Evolutionary conservation across 2,797 vertebrate genomes (phyloP).

Genomic region (Margarornis squamiger): DNA sequence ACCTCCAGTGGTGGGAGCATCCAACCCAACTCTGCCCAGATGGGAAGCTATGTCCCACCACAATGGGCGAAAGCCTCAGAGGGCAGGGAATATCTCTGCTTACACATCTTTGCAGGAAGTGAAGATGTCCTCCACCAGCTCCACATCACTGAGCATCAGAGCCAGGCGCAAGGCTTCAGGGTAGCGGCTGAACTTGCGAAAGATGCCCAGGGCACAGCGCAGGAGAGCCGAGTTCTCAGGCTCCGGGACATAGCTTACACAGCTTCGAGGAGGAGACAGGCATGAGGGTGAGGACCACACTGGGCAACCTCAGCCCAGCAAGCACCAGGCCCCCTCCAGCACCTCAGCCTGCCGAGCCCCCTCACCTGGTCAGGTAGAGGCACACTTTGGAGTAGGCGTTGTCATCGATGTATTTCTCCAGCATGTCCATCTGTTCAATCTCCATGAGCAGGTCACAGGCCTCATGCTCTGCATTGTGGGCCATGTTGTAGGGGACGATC

Average conservation of each 20-base stretch:
- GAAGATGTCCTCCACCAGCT: slow-evolving; percentile 97
- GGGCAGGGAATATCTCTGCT: background rate
- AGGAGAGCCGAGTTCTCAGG: slow-evolving; percentile 95
- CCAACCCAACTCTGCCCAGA: background rate
- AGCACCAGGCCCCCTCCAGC: background rate
- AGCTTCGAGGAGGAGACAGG: slow-evolving; percentile 75
- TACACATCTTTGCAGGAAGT: slow-evolving; percentile 99
- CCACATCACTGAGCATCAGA: slow-evolving; percentile 95
- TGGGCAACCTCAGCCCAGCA: accelerated
- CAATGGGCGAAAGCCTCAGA: accelerated
- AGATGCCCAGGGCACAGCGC: slow-evolving; percentile 92
- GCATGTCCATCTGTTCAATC: slow-evolving; percentile 95
- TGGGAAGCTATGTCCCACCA: background rate
- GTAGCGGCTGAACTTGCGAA: slow-evolving; percentile 94
- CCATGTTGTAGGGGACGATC: slow-evolving; percentile 98
- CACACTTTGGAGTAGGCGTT: slow-evolving; percentile 97
- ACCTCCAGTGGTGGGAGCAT: background rate
- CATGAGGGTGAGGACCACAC: accelerated
- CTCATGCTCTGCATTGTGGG: slow-evolving; percentile 96
- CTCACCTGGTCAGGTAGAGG: slow-evolving; percentile 95
- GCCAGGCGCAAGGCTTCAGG: slow-evolving; percentile 96
- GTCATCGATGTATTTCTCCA: slow-evolving; percentile 95
- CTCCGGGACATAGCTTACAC: slow-evolving; percentile 96
- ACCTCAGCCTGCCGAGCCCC: background rate
- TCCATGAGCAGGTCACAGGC: slow-evolving; percentile 99